Evolutionary conservation across 2,888 invertebrate genomes (phyloP).

Genomic region (Timandra comae): DNA sequence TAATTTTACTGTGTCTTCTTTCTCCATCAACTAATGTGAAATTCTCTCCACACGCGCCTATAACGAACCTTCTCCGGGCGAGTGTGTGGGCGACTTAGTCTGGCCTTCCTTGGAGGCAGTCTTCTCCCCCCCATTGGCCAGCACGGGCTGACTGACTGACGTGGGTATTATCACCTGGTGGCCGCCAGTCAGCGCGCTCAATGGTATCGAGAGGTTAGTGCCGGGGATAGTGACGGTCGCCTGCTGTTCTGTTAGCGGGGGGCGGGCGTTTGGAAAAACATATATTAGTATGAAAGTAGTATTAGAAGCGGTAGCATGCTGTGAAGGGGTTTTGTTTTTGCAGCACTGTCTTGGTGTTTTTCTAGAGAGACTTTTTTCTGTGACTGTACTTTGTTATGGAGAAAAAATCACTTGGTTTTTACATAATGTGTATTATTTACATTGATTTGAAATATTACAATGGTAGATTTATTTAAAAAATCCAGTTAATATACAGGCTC

Average conservation of each 20-base stretch:
- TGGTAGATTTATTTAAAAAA: too few species aligned
- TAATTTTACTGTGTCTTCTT: too few species aligned
- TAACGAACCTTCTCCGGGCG: slow-evolving; percentile 57
- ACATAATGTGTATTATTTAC: too few species aligned
- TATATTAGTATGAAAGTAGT: slow-evolving; percentile 72
- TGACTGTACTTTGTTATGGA: too few species aligned
- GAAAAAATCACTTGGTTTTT: too few species aligned
- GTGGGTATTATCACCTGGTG: slow-evolving; percentile 66
- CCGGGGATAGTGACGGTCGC: slow-evolving; percentile 79
- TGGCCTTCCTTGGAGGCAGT: slow-evolving; percentile 77
- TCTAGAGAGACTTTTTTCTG: too few species aligned
- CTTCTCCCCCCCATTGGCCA: slow-evolving; percentile 1
- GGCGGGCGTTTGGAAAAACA: slow-evolving; percentile 42
- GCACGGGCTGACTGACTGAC: slow-evolving; percentile 10
- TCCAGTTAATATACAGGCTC: too few species aligned
- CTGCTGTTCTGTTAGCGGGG: slow-evolving; percentile 65
- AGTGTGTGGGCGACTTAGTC: slow-evolving; percentile 37
- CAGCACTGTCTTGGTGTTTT: too few species aligned
- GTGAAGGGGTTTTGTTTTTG: slow-evolving; percentile 18
- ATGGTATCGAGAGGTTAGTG: slow-evolving; percentile 79
- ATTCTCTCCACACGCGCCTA: slow-evolving; percentile 10
- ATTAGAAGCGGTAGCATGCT: slow-evolving; percentile 53
- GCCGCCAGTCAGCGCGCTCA: slow-evolving; percentile 62
- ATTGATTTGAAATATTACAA: too few species aligned
- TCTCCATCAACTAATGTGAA: not conserved